Percentiles rank a stretch among this genome's conserved stretches.
Evolutionary conservation across 2,888 invertebrate genomes (phyloP).

Genomic region (Drosophila neotestacea): DNA sequence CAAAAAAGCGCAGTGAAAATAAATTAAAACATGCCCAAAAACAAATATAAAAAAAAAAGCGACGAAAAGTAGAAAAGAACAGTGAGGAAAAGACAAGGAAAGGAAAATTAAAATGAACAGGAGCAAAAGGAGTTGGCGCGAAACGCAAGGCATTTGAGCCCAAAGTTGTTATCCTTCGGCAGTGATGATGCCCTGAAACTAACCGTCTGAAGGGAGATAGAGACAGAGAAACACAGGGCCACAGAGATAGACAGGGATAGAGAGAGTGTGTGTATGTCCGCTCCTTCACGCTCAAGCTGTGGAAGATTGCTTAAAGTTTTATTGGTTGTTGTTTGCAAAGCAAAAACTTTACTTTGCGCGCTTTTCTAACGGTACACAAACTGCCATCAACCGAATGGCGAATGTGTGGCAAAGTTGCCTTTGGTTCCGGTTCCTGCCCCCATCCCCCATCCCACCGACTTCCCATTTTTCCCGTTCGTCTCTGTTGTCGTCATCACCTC

Average conservation of each 20-base stretch:
- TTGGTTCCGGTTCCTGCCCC: slow-evolving; percentile 32
- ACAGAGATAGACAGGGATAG: not conserved
- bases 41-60: slow-evolving; percentile 38
- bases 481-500: slow-evolving; percentile 11
- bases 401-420: slow-evolving; percentile 65
- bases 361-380: slow-evolving; percentile 66
- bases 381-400: slow-evolving; percentile 56
- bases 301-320: slow-evolving; percentile 82
- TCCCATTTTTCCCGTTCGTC: not conserved
- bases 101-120: slow-evolving; percentile 11
- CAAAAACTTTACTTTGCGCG: slow-evolving; percentile 77
- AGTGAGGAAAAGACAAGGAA: slow-evolving; percentile 10
- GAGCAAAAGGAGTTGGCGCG: slow-evolving; percentile 21
- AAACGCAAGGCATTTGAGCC: slow-evolving; percentile 58
- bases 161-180: slow-evolving; percentile 55
- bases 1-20: slow-evolving; percentile 50
- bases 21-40: slow-evolving; percentile 58
- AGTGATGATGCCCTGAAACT: slow-evolving; percentile 37
- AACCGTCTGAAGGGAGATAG: slow-evolving; percentile 19
- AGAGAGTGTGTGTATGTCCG: slow-evolving; percentile 29
- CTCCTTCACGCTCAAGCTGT: slow-evolving; percentile 69
- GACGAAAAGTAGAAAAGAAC: slow-evolving; percentile 22
- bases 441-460: not conserved
- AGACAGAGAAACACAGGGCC: not conserved
- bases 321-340: slow-evolving; percentile 81